Percentiles rank a stretch among this genome's conserved stretches.
phyloP scores from a whole-genome alignment of 2,888 invertebrate genomes.

The Liopterus haemorrhoidalis region DNA sequence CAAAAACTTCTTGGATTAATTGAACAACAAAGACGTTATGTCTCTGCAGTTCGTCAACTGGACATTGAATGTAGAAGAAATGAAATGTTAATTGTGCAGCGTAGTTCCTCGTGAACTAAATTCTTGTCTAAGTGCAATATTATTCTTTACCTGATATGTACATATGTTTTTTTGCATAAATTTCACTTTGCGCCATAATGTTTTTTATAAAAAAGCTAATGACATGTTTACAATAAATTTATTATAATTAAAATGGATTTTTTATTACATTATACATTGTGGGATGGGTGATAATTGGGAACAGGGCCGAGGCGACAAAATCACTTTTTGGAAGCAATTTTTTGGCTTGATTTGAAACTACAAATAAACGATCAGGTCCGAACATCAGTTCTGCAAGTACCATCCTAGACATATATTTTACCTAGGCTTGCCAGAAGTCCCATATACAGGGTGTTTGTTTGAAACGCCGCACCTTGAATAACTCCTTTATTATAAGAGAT shows the following conservation, averaged over 20 bases:
- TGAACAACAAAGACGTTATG: slow-evolving; percentile 72
- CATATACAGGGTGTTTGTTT: no score
- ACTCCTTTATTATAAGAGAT: no score
- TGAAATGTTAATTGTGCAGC: slow-evolving; percentile 51
- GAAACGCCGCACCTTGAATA: no score
- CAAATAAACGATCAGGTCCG: no score
- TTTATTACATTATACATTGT: slow-evolving; percentile 21
- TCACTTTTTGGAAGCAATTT: no score
- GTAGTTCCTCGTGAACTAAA: slow-evolving; percentile 27
- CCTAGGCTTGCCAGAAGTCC: no score
- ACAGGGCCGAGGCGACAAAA: no score
- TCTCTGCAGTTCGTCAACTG: slow-evolving; percentile 68
- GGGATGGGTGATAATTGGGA: slow-evolving; percentile 15
- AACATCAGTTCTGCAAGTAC: no score
- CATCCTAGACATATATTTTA: no score
- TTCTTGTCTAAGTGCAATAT: slow-evolving; percentile 20
- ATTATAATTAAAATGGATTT: slow-evolving; percentile 32
- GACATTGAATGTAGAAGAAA: slow-evolving; percentile 68
- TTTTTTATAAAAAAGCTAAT: slow-evolving; percentile 22
- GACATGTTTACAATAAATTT: slow-evolving; percentile 31
- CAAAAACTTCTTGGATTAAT: slow-evolving; percentile 53
- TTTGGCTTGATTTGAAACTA: no score
- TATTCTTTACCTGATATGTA: slow-evolving; percentile 18
- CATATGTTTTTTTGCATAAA: slow-evolving; percentile 19
- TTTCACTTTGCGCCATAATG: slow-evolving; percentile 22